Conservation (phyloP, 2,888 invertebrate species). For the Taphrorychus bicolor region DNA sequence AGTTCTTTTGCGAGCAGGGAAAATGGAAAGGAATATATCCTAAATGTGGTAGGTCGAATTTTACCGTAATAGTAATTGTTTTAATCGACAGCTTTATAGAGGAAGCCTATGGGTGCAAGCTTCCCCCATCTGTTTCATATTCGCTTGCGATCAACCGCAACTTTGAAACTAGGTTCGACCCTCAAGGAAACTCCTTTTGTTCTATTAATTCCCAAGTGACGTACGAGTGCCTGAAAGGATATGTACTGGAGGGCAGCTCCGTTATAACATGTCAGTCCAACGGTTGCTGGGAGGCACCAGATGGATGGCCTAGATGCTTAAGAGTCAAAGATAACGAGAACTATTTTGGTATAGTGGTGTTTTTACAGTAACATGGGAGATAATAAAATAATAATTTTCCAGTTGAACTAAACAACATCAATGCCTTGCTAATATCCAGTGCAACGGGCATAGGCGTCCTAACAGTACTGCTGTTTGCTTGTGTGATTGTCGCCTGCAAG, state of each 20-base stretch:
- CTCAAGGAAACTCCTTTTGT: conserved; percentile 49
- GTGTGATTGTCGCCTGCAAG: conserved; percentile 56
- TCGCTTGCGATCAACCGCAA: conserved; percentile 52
- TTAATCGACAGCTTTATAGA: conserved; percentile 48
- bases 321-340: conserved; percentile 26
- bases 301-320: conserved; percentile 52
- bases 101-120: conserved; percentile 52
- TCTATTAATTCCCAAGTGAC: conserved; percentile 55
- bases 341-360: conserved; percentile 47
- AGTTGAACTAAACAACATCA: conserved; percentile 52
- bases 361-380: background rate
- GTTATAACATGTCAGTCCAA: conserved; percentile 55
- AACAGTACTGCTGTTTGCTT: conserved; percentile 55
- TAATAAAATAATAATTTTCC: conserved; percentile 15
- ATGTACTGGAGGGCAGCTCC: conserved; percentile 55
- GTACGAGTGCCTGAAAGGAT: conserved; percentile 59
- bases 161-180: conserved; percentile 41
- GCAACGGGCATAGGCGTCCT: conserved; percentile 58
- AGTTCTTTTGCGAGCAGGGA: conserved; percentile 55
- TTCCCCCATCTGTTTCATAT: conserved; percentile 54
- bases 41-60: conserved; percentile 56
- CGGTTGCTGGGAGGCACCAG: conserved; percentile 58
- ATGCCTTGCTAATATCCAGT: conserved; percentile 53
- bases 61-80: conserved; percentile 7
- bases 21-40: conserved; percentile 57